Conservation (phyloP, 2,888 invertebrate species). For the Parnassius orleans region DNA sequence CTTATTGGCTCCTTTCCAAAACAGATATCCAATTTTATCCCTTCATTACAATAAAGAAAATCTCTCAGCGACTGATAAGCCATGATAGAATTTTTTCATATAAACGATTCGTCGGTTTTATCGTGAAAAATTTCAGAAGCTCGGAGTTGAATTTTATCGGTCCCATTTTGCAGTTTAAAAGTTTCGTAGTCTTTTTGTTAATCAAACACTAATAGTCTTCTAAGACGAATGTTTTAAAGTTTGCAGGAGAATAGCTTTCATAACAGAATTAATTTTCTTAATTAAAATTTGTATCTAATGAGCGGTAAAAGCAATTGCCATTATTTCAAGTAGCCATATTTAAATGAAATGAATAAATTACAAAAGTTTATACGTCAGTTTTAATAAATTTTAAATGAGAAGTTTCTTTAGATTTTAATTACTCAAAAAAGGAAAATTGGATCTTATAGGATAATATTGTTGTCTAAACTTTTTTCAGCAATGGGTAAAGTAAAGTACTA, state of each 20-base stretch:
- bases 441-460: too few species aligned
- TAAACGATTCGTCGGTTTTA: constrained; percentile 10
- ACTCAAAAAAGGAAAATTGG: too few species aligned
- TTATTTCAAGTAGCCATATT: too few species aligned
- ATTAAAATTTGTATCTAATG: not conserved
- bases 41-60: constrained; percentile 36
- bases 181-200: not conserved
- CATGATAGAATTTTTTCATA: constrained; percentile 19
- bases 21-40: constrained; percentile 36
- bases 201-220: not conserved
- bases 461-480: too few species aligned
- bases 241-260: not conserved
- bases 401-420: too few species aligned
- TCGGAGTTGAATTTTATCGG: not conserved
- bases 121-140: constrained; percentile 16
- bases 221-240: not conserved
- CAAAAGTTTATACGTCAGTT: too few species aligned
- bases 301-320: too few species aligned
- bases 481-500: too few species aligned
- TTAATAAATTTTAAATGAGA: too few species aligned
- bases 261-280: not conserved
- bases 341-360: too few species aligned
- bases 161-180: constrained; percentile 11
- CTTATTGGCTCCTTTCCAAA: constrained; percentile 40
- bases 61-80: constrained; percentile 22